Percentiles rank a stretch among this genome's conserved stretches.
Conservation (phyloP, 2,113 vertebrate species). For the Bucco capensis region DNA sequence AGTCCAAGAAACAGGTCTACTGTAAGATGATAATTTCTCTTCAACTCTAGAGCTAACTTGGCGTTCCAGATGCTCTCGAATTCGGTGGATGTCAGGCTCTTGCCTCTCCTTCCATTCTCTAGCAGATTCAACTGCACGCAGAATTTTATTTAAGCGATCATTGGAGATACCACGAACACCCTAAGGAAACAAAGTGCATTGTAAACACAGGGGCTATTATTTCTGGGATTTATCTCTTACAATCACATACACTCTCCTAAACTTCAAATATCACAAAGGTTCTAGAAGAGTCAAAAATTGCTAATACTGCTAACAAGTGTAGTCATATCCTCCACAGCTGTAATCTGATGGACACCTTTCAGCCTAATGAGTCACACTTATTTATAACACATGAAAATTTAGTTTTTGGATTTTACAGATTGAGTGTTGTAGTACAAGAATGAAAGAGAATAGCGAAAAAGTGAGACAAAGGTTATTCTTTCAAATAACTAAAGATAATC, state of each 20-base stretch:
- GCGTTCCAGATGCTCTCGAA: constrained; percentile 67
- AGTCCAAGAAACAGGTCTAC: not conserved
- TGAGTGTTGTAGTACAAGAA: not conserved
- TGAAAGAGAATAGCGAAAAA: not conserved
- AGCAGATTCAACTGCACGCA: constrained; percentile 50
- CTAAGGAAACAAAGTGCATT: constrained; percentile 38
- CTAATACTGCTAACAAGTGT: not conserved
- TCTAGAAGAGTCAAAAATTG: not conserved
- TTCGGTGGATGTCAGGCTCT: constrained; percentile 64
- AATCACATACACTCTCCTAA: not conserved
- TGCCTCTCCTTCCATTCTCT: constrained; percentile 63
- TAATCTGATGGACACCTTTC: not conserved
- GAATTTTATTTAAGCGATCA: constrained; percentile 61
- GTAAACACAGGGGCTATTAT: not conserved
- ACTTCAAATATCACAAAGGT: not conserved
- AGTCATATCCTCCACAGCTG: not conserved
- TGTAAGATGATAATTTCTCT: constrained; percentile 50
- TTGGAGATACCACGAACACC: constrained; percentile 70
- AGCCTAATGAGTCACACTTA: not conserved
- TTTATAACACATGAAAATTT: not conserved
- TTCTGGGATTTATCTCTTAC: not conserved
- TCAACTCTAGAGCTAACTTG: constrained; percentile 65
- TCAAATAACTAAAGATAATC: constrained; percentile 33
- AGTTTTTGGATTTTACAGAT: not conserved
- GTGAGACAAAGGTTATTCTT: not conserved